Percentiles rank a stretch among this genome's conserved stretches.
Evolutionary conservation across 2,797 vertebrate species (phyloP).

Genomic region (Cossypha heuglini): DNA sequence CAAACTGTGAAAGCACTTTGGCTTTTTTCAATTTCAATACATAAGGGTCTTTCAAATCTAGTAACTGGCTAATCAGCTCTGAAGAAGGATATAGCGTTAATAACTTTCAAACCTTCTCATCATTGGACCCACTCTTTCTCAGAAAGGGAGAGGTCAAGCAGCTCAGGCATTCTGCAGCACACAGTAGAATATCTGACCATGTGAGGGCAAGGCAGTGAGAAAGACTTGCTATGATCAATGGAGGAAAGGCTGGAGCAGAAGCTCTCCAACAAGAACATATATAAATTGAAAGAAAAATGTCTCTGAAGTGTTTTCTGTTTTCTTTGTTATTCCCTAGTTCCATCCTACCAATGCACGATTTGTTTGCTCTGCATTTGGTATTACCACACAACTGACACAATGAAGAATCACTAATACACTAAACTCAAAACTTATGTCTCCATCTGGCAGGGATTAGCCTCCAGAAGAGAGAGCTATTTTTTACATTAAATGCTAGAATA

Average conservation of each 20-base stretch:
- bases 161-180: neutral
- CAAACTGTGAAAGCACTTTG: neutral
- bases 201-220: neutral
- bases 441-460: constrained; percentile 10
- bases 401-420: neutral
- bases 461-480: constrained; percentile 24
- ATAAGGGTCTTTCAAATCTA: neutral
- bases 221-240: neutral
- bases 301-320: neutral
- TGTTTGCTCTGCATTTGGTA: neutral
- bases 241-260: neutral
- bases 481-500: neutral
- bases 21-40: neutral
- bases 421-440: constrained; percentile 36
- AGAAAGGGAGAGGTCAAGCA: neutral
- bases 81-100: neutral
- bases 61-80: neutral
- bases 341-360: neutral
- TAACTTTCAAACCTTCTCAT: neutral
- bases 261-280: neutral
- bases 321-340: constrained; percentile 15
- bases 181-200: neutral
- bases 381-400: neutral
- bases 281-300: neutral
- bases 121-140: neutral